These are phyloP conservation scores for Acrocera orbiculus DNA, from an alignment of 2,888 invertebrate species.

Conservation along the genomic window DNA sequence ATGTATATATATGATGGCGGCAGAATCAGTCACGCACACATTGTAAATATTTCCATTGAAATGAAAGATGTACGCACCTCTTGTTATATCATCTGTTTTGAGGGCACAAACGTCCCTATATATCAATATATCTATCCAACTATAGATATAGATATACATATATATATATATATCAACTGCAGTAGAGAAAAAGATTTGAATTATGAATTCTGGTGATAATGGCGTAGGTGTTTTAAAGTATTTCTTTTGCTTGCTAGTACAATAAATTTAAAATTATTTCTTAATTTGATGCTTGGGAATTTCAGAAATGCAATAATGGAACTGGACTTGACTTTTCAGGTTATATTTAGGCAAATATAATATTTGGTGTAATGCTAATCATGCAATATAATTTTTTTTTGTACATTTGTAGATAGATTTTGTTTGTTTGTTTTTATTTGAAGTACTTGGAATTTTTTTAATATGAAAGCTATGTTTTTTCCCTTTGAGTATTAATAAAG, in stretches of 20 bases:
- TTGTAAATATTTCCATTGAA: no score
- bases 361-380: neutral
- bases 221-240: no score
- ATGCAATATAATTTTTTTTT: neutral
- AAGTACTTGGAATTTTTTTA: no score
- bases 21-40: constrained; percentile 14
- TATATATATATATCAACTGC: no score
- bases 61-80: no score
- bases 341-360: neutral
- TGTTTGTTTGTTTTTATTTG: no score
- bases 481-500: no score
- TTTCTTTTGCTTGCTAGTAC: constrained; percentile 6
- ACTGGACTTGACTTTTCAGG: neutral
- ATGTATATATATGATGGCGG: constrained; percentile 15
- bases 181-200: no score
- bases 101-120: neutral
- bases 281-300: constrained; percentile 13
- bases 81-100: no score
- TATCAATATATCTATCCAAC: neutral
- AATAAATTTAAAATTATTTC: constrained; percentile 13
- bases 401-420: no score
- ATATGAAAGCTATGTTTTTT: no score
- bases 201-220: no score
- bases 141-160: neutral
- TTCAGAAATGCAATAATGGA: neutral